These are phyloP conservation scores for Bolinopsis microptera DNA, from an alignment of 37 sponge, comb jelly and placozoan genomes.

Conservation along the genomic window DNA sequence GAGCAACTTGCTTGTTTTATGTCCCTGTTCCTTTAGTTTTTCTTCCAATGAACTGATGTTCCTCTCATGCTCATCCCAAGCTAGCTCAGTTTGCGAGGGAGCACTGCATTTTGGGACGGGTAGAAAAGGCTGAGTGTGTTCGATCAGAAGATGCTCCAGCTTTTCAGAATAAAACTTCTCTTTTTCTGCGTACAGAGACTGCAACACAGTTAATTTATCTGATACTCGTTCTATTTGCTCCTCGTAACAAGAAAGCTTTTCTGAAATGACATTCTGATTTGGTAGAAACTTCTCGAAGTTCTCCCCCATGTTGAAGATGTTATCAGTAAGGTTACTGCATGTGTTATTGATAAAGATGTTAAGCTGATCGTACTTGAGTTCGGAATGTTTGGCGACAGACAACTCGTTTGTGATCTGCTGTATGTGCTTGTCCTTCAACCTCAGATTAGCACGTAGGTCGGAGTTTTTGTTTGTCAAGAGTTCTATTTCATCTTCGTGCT, in stretches of 20 bases:
- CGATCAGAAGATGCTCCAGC: neutral
- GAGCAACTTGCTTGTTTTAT: neutral
- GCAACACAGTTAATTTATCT: neutral
- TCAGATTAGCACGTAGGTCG: slow-evolving; percentile 27
- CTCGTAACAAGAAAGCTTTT: neutral
- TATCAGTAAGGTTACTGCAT: neutral
- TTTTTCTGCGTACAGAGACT: slow-evolving; percentile 33
- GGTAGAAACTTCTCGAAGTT: slow-evolving; percentile 27
- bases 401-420: neutral
- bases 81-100: neutral
- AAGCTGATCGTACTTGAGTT: neutral
- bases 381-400: neutral
- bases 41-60: neutral
- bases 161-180: slow-evolving; percentile 49
- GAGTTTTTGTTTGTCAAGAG: neutral
- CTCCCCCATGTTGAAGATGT: neutral
- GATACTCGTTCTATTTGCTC: slow-evolving; percentile 4
- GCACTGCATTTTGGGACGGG: neutral
- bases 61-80: neutral
- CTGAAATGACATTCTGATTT: neutral
- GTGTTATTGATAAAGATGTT: neutral
- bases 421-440: slow-evolving; percentile 25
- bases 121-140: slow-evolving; percentile 15
- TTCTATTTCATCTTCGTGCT: slow-evolving; percentile 5
- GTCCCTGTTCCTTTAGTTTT: neutral